Percentiles rank a stretch among this genome's conserved stretches.
Conservation (phyloP, 2,113 vertebrate genomes). For the Siniperca knerii region DNA sequence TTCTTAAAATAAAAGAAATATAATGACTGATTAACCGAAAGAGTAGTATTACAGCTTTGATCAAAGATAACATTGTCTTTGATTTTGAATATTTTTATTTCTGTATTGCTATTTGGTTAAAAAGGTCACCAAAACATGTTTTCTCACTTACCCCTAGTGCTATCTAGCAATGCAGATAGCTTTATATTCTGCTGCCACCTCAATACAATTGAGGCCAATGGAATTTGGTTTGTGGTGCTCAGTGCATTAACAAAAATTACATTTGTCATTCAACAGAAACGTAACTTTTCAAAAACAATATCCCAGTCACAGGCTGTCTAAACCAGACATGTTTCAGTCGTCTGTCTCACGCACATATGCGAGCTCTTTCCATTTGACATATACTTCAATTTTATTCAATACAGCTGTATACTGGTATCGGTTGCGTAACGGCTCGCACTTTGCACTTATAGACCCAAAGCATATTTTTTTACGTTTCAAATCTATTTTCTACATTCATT, state of each 20-base stretch:
- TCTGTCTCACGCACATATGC: constrained; percentile 25
- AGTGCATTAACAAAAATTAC: constrained; percentile 2
- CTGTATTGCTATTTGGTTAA: background rate
- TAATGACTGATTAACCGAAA: background rate
- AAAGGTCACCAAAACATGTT: background rate
- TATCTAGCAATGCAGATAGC: constrained; percentile 29
- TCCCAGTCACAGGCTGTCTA: constrained; percentile 21
- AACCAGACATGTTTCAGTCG: background rate
- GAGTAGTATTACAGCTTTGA: background rate
- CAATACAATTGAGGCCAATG: background rate
- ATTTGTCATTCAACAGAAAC: constrained; percentile 31
- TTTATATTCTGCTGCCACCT: constrained; percentile 34
- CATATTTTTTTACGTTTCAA: background rate
- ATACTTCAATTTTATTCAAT: constrained; percentile 16
- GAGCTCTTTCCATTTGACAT: constrained; percentile 23
- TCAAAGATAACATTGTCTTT: background rate
- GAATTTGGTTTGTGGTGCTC: constrained; percentile 40
- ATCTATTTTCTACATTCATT: background rate
- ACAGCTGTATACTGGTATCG: background rate
- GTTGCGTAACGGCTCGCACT: background rate
- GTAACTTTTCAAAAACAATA: constrained; percentile 33
- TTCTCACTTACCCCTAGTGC: constrained; percentile 5
- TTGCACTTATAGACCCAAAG: background rate
- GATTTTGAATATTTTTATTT: background rate
- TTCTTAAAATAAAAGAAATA: background rate